These are phyloP conservation scores for Lampris megalopsis DNA, from an alignment of 2,113 vertebrate genomes.

Conservation along the genomic window DNA sequence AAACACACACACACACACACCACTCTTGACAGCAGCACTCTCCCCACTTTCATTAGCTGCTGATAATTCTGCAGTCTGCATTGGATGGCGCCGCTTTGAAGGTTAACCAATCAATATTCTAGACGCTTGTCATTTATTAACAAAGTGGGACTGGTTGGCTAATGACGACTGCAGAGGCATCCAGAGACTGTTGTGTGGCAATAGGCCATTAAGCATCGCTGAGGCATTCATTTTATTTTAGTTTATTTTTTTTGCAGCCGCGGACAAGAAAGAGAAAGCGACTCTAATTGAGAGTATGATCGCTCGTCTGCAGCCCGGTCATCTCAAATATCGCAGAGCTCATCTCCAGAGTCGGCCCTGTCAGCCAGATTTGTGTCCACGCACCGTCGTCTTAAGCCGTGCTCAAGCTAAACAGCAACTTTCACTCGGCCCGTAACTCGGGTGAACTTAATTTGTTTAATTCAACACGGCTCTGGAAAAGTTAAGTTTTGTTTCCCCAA, in stretches of 20 bases:
- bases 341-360: slow-evolving; percentile 50
- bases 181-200: slow-evolving; percentile 47
- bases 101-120: slow-evolving; percentile 74
- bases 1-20: slow-evolving; percentile 4
- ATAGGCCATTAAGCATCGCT: slow-evolving; percentile 47
- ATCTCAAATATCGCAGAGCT: slow-evolving; percentile 61
- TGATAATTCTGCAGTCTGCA: slow-evolving; percentile 52
- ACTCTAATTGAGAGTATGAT: slow-evolving; percentile 70
- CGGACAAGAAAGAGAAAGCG: slow-evolving; percentile 46
- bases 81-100: slow-evolving; percentile 53
- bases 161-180: slow-evolving; percentile 56
- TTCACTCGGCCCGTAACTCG: slow-evolving; percentile 42
- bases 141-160: slow-evolving; percentile 53
- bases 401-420: slow-evolving; percentile 39
- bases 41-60: slow-evolving; percentile 53
- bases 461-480: slow-evolving; percentile 63
- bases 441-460: slow-evolving; percentile 64
- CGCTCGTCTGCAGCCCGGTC: slow-evolving; percentile 64
- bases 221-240: not conserved
- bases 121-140: slow-evolving; percentile 66
- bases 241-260: not conserved
- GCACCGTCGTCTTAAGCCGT: slow-evolving; percentile 25
- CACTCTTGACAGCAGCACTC: slow-evolving; percentile 17
- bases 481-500: slow-evolving; percentile 38
- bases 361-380: slow-evolving; percentile 61